A percentile compares a stretch with the other conserved stretches of the same genome.
Conservation (phyloP, 1,140 invertebrate genomes). For the Eurosta solidaginis region DNA sequence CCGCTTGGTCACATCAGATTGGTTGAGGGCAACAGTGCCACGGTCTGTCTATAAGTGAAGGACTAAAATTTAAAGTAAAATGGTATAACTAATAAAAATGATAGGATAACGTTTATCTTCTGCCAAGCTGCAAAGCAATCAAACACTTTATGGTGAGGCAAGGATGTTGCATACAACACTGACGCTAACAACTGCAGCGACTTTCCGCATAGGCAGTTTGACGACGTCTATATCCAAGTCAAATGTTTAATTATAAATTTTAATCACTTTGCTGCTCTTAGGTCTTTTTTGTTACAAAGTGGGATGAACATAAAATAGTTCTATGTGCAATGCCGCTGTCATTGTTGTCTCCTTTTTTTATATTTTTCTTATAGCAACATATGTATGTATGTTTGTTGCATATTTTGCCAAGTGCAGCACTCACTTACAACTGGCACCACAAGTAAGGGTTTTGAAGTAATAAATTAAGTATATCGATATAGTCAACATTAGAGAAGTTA, state of each 20-base stretch:
- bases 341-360: not conserved
- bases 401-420: not conserved
- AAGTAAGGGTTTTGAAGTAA: too few relatives aligned
- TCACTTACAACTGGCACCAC: too few relatives aligned
- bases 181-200: not conserved
- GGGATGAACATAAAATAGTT: not conserved
- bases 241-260: conserved; percentile 22
- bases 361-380: too few relatives aligned
- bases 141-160: not conserved
- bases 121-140: not conserved
- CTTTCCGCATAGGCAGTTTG: conserved; percentile 10
- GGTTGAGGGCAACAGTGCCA: not conserved
- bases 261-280: not conserved
- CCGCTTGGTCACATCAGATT: too few relatives aligned
- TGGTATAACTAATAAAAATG: not conserved
- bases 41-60: not conserved
- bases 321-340: too few relatives aligned
- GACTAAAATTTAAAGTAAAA: not conserved
- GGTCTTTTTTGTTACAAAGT: not conserved
- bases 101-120: not conserved
- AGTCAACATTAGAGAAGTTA: too few relatives aligned
- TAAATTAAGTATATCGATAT: too few relatives aligned
- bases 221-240: not conserved
- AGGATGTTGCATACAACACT: not conserved
- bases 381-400: too few relatives aligned